Base-by-base conservation (phyloP, 2,113 vertebrate species). In the Phaetusa simplex region DNA sequence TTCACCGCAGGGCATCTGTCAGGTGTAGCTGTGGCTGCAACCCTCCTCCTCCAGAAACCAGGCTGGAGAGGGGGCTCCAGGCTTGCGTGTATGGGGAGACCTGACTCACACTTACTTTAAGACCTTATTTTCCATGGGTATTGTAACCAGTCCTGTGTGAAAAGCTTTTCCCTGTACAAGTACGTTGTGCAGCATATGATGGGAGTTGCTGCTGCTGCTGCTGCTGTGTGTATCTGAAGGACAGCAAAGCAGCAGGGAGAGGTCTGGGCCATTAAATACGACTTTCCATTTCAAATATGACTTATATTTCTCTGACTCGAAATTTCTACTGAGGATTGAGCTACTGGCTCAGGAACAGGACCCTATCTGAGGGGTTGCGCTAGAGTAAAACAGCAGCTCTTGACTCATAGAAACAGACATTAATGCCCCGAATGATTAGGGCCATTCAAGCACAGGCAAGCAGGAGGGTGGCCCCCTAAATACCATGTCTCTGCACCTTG, bases 381-480 rank as follows among this genome's bases (percentile, higher is more conserved):
- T 20, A 2, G 32, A 81, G 11, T 26, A 49, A 61, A 96, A 56
- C 9, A 58, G 34, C 43, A 71, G 19, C 29, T 93, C 90, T 88
- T 62, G 11, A 20, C 11, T 80, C 21, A 7, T 3, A 47, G 92
- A 80, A 94, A 81, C 6, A 62, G 23, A 16, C 24, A 36, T 50
- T 66, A 81, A 40, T 47, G 38, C 13, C 23, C 24, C 0, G 0
- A 65, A 45, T 38, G n/a, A 55, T 66, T 30, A 61, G 18, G 10
- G 30, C 43, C 23, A 3, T 62, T 59, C 2, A 6, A 86, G 64
- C 22, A 43, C 17, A 29, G 49, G 22, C 30, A 86, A 53, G 52
- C 32, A 71, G 80, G 55, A 93, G 24, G 9, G 43, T 52, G 14
- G 38, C 30, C 52, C 34, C 43, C 38, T 49, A 79, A 87, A 82